Base-by-base conservation (phyloP, 2,797 vertebrate genomes). In the Streptopelia turtur region DNA sequence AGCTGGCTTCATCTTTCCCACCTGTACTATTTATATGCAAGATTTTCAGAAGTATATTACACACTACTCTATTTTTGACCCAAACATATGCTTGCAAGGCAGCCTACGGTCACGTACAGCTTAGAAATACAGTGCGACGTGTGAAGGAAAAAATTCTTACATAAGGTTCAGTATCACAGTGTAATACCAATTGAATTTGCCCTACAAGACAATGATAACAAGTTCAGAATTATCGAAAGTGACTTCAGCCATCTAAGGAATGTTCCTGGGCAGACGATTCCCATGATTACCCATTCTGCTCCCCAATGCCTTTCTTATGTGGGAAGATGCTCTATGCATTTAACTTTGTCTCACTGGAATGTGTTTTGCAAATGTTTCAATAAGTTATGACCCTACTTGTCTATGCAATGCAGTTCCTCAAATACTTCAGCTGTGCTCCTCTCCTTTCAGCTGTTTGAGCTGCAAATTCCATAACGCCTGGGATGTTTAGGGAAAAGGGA, bases 331-430 rank as follows among this genome's bases (percentile, higher is more conserved):
- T 90, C 57, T 80, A n/a, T 39, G 39, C 47, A 83, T 68, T 93
- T 72, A 92, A 87, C 80, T 93, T 87, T 11, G 18, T 86, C 83
- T 91, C 79, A 31, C 68, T 91, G 95, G 94, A 93, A 96, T 93
- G 92, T 94, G 93, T 97, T 96, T 88, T 92, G 66, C 82, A 83
- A 84, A 87, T 72, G 84, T 79, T 96, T 97, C 71, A 78, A 53
- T 94, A 94, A 96, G 93, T 95, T 93, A 95, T 95, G 74, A 90
- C 91, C 92, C 93, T 93, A 93, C 92, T 94, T 90, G 89, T 96
- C 91, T 91, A 94, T 94, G 86, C 47, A 97, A 95, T 87, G 89
- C 81, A 84, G 91, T 74, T 96, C 89, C 84, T 90, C 91, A 94
- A 53, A 94, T 92, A 89, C 70, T 81, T 95, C 79, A 71, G 77